phyloP scores from a whole-genome alignment of 2,113 vertebrate genomes.

The Diadophis punctatus region DNA sequence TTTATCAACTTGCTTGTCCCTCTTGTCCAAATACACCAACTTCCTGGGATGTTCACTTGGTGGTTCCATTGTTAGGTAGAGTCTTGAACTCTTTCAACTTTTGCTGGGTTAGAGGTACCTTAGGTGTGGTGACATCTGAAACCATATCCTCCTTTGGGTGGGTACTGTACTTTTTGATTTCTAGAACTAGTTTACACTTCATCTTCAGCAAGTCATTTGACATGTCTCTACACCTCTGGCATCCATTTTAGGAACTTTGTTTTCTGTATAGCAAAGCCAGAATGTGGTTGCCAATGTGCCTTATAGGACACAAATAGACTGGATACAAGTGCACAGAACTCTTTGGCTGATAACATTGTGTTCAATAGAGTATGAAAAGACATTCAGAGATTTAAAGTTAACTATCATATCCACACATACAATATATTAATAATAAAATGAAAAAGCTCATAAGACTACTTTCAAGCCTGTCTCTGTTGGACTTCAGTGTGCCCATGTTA shows the following conservation, averaged over 20 bases:
- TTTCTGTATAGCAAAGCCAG: not conserved
- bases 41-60: not conserved
- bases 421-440: not conserved
- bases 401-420: not conserved
- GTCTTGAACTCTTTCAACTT: not conserved
- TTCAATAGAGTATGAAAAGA: not conserved
- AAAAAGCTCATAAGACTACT: not conserved
- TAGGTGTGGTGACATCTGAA: slow-evolving; percentile 5
- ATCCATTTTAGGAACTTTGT: not conserved
- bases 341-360: not conserved
- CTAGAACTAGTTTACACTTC: not conserved
- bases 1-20: not conserved
- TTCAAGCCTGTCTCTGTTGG: not conserved
- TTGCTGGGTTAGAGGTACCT: not conserved
- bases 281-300: not conserved
- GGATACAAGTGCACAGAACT: not conserved
- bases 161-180: not conserved
- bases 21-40: not conserved
- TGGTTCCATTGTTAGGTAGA: not conserved
- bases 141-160: not conserved
- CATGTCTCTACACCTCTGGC: not conserved
- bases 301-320: not conserved
- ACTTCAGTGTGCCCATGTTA: not conserved
- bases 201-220: not conserved
- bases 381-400: not conserved